These are phyloP conservation scores for Lasioglossum leucozonium DNA, from an alignment of 2,888 invertebrate species.

Conservation along the genomic window DNA sequence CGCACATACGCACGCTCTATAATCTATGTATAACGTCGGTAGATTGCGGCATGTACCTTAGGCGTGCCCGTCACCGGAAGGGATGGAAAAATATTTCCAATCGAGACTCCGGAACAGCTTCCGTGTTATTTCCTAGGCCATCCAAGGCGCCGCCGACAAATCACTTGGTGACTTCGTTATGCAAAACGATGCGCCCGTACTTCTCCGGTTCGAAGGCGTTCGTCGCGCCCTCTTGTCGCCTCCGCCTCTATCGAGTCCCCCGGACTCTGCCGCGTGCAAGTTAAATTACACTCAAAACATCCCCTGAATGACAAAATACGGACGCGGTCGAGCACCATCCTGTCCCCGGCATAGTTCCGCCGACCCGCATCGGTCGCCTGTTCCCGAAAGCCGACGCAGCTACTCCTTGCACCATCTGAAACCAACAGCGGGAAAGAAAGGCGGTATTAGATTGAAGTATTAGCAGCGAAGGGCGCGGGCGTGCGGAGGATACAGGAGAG, in stretches of 20 bases:
- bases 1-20: background rate
- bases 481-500: background rate
- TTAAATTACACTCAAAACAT: slow-evolving; percentile 73
- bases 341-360: slow-evolving; percentile 12
- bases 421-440: slow-evolving; percentile 32
- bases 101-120: slow-evolving; percentile 19
- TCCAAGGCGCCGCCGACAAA: slow-evolving; percentile 53
- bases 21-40: background rate
- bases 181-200: slow-evolving; percentile 55
- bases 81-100: slow-evolving; percentile 45
- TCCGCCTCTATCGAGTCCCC: background rate
- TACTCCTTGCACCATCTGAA: slow-evolving; percentile 44
- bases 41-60: slow-evolving; percentile 37
- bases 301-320: slow-evolving; percentile 61
- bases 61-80: slow-evolving; percentile 43
- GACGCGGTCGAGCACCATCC: slow-evolving; percentile 14
- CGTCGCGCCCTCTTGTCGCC: background rate
- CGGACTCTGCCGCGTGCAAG: slow-evolving; percentile 47
- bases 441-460: slow-evolving; percentile 16
- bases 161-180: slow-evolving; percentile 69
- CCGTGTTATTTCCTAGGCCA: slow-evolving; percentile 43
- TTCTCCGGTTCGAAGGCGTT: background rate
- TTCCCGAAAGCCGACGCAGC: slow-evolving; percentile 18
- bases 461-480: background rate
- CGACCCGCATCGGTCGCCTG: background rate